A percentile compares a stretch with the other conserved stretches of the same genome.
Conservation (phyloP, 1,140 invertebrate genomes). For the Laodelphax striatellus region DNA sequence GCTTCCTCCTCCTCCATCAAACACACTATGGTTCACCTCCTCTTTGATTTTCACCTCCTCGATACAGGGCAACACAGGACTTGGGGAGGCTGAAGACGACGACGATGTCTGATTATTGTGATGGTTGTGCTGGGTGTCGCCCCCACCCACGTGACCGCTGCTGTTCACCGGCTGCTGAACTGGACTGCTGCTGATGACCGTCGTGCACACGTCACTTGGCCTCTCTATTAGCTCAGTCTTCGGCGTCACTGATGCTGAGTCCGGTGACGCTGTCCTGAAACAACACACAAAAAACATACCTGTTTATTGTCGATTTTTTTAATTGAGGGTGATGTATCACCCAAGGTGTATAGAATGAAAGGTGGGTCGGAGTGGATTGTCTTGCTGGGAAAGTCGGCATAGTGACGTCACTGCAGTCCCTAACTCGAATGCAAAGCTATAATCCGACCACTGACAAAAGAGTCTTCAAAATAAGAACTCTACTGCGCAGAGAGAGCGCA, state of each 20-base stretch:
- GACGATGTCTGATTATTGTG: conserved; percentile 26
- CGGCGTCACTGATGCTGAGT: conserved; percentile 25
- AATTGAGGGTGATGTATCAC: too few species aligned
- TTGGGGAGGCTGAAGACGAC: conserved; percentile 27
- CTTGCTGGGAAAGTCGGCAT: too few species aligned
- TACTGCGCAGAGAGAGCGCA: too few species aligned
- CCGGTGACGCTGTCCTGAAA: conserved; percentile 26
- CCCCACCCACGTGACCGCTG: conserved; percentile 30
- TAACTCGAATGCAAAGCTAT: too few species aligned
- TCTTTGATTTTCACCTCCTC: conserved; percentile 34
- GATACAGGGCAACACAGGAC: conserved; percentile 23
- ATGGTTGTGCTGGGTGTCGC: neutral
- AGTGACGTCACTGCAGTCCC: too few species aligned
- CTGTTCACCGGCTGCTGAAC: conserved; percentile 26
- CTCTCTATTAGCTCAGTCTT: conserved; percentile 33
- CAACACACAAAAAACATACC: neutral
- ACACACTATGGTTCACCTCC: conserved; percentile 39
- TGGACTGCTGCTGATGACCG: conserved; percentile 23
- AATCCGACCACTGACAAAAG: too few species aligned
- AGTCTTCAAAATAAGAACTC: too few species aligned
- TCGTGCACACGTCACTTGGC: conserved; percentile 1
- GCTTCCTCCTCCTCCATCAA: conserved; percentile 35
- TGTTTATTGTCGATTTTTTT: too few species aligned
- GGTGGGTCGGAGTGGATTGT: too few species aligned
- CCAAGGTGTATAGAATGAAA: too few species aligned